phyloP scores from a whole-genome alignment of 2,113 vertebrate species.

The Cnemophilus loriae region DNA sequence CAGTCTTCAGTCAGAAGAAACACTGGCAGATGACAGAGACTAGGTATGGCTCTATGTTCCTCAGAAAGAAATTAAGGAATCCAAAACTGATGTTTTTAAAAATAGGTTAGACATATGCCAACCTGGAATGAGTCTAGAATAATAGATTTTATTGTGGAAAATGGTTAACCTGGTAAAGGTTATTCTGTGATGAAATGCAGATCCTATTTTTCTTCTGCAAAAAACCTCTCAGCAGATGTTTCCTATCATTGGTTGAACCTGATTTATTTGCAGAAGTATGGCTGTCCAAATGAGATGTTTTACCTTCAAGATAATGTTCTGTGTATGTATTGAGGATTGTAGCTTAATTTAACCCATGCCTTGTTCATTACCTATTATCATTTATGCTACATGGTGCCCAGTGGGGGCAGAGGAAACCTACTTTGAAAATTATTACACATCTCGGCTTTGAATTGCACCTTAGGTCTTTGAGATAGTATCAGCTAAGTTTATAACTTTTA shows the following conservation, averaged over 20 bases:
- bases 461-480: background rate
- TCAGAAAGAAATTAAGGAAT: conserved; percentile 15
- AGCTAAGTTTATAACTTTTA: background rate
- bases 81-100: background rate
- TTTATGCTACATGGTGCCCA: background rate
- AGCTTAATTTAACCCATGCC: background rate
- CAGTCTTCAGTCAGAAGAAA: background rate
- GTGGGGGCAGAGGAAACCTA: background rate
- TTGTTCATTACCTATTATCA: background rate
- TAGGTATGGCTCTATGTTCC: background rate
- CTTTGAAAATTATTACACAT: background rate
- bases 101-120: background rate
- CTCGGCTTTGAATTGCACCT: background rate
- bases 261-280: background rate
- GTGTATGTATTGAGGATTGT: background rate
- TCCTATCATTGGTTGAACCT: background rate
- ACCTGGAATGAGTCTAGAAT: background rate
- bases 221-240: background rate
- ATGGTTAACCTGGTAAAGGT: background rate
- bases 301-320: background rate
- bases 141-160: background rate
- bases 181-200: background rate
- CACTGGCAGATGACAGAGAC: background rate
- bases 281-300: background rate
- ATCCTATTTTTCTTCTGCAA: background rate